Conservation (phyloP, 2,888 invertebrate genomes). For the Nemotelus nigrinus region DNA sequence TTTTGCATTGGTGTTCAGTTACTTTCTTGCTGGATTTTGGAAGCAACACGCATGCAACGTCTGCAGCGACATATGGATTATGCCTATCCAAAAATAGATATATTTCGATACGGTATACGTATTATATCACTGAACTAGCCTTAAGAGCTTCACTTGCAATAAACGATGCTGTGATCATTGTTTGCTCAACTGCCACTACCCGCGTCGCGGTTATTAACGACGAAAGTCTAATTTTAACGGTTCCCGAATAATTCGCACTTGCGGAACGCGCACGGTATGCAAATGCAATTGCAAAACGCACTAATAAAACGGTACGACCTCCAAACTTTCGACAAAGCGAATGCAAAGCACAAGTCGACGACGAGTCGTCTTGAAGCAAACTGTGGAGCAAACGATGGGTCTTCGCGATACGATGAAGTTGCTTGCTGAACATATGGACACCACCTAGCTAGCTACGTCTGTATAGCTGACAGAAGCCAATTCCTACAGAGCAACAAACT, state of each 20-base stretch:
- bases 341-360: conserved; percentile 1
- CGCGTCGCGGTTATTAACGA: background rate
- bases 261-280: conserved; percentile 17
- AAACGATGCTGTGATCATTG: no score
- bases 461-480: no score
- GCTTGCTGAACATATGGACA: background rate
- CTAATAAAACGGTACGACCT: conserved; percentile 17
- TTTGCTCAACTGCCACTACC: background rate
- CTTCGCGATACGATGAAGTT: conserved; percentile 27
- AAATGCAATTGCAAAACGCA: conserved; percentile 30
- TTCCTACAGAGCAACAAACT: no score
- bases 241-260: background rate
- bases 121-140: no score
- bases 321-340: conserved; percentile 20
- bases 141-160: no score
- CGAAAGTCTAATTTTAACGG: conserved; percentile 25
- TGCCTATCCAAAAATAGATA: conserved; percentile 10
- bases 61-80: background rate
- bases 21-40: background rate
- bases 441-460: no score
- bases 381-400: conserved; percentile 25
- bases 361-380: conserved; percentile 28
- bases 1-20: background rate
- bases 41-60: background rate
- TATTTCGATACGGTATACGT: no score